Base-by-base conservation (phyloP, 2,888 invertebrate species). In the Anthrax anthrax region DNA sequence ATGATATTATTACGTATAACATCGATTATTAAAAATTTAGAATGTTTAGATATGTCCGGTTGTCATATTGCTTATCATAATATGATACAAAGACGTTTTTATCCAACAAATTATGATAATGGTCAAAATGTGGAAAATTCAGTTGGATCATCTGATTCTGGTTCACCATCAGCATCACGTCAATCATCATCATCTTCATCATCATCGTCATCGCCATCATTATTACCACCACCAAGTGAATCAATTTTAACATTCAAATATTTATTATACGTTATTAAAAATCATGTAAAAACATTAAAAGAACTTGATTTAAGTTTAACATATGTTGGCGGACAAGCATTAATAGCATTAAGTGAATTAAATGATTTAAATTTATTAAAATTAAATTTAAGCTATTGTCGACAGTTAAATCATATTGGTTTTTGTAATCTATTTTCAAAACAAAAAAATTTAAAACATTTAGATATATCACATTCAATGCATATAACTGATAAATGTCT, bases 21-120 rank as follows among this genome's bases (percentile, higher is more conserved):
- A 3, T 67, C 72, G 9, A 70, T 78, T 13, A 75, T 79, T 51
- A 75, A 76, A 39, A 69, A 71, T 47, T 59, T 85, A 17, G 71
- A 77, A 50, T 70, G 73, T 16, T 62, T 85, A 0, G 76, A 79
- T 57, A 66, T 85, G 50, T 76, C 78, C 27, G 76, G 75, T 10
- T 80, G 81, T 54, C 80, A 80, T 47, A 74, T 85, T 43, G 78
- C 81, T 29, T 85, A 82, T 60, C 83, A 83, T 59, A 68, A 72
- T 49, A 80, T 79, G 8, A 70, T 81, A 36, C 77, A 79, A 38
- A 75, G 77, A 51, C 77, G 77, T 49, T 82, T 81, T 62, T 82
- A 82, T 64, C 77, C 80, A 0, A 62, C 69, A 39, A 62, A 60
- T 39, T 57, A 60, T 41, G 58, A 58, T 18, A 53, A 57, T 18